phyloP scores from a whole-genome alignment of 2,113 vertebrate genomes.

The Glareola pratincola region DNA sequence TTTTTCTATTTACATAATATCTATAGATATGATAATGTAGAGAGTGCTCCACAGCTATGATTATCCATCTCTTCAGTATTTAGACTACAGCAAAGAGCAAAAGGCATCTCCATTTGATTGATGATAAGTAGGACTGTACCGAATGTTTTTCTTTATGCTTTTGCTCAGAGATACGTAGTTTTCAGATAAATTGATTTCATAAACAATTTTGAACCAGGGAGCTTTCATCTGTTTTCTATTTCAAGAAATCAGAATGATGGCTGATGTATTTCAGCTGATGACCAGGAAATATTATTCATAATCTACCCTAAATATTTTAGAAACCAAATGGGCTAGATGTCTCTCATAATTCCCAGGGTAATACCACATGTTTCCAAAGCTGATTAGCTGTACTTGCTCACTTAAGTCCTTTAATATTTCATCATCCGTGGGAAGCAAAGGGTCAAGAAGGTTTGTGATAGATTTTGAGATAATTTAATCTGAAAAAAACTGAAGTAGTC shows the following conservation, averaged over 20 bases:
- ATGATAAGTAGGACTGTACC: background rate
- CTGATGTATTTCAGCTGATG: background rate
- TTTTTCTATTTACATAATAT: background rate
- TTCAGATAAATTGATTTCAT: background rate
- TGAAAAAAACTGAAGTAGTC: background rate
- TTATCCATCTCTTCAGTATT: background rate
- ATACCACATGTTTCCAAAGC: background rate
- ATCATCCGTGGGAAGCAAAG: background rate
- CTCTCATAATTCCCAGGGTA: background rate
- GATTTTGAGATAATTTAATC: background rate
- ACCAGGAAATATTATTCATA: background rate
- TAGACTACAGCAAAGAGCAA: background rate
- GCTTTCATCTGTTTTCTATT: background rate
- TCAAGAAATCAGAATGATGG: background rate
- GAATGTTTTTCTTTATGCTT: background rate
- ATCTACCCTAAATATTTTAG: background rate
- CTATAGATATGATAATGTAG: background rate
- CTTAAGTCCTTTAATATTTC: background rate
- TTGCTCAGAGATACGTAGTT: background rate
- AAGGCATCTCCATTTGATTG: background rate
- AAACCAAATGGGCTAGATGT: background rate
- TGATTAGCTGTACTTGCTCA: background rate
- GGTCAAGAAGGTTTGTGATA: background rate
- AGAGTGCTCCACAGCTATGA: background rate
- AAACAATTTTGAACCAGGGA: background rate